A percentile compares a stretch with the other conserved stretches of the same genome.
Evolutionary conservation across 2,888 invertebrate species (phyloP).

Genomic region (Graphium colonna): DNA sequence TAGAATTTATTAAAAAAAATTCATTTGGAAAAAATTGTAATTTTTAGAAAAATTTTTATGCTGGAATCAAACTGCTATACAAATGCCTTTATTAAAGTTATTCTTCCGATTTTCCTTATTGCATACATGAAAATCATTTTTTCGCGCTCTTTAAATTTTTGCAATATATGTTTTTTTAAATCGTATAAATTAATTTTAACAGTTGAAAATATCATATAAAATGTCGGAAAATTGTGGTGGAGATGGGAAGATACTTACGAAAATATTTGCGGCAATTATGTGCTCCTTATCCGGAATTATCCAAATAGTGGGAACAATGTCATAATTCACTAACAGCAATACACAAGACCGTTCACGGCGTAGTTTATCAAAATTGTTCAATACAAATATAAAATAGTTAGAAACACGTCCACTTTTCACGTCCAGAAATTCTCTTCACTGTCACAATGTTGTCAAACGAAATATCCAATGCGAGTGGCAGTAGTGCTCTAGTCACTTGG

Average conservation of each 20-base stretch:
- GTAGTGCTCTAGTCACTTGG: slow-evolving; percentile 51
- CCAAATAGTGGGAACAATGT: slow-evolving; percentile 71
- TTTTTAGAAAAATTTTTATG: no score
- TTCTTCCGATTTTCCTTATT: no score
- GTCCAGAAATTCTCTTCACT: slow-evolving; percentile 65
- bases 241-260: slow-evolving; percentile 64
- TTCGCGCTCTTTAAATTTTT: no score
- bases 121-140: no score
- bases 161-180: neutral
- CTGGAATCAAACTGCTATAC: no score
- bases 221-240: neutral
- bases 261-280: slow-evolving; percentile 75
- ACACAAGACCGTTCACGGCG: slow-evolving; percentile 49
- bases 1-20: no score
- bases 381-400: slow-evolving; percentile 47
- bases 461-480: slow-evolving; percentile 66
- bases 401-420: slow-evolving; percentile 71
- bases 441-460: slow-evolving; percentile 76
- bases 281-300: slow-evolving; percentile 73
- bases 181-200: no score
- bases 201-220: neutral
- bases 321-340: slow-evolving; percentile 62
- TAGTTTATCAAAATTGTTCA: slow-evolving; percentile 57
- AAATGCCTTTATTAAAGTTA: no score
- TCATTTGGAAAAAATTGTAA: no score